Base-by-base conservation (phyloP, 1,140 invertebrate genomes). In the Pseudachorutes palmiensis region DNA sequence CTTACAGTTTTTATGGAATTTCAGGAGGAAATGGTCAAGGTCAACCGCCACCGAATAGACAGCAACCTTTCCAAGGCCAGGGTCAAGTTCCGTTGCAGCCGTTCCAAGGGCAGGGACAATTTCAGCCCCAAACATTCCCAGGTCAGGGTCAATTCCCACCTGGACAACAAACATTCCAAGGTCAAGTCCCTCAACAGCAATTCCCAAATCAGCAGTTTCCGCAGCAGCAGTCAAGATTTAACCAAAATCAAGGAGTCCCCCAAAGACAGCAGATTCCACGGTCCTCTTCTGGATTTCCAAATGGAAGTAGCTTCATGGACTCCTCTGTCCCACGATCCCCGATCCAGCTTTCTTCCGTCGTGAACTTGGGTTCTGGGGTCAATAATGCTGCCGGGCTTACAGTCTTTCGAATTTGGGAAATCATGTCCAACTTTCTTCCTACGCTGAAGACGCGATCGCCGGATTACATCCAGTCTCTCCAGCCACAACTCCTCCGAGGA, bases 391-490 rank as follows among this genome's bases (percentile, higher is more conserved):
- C 12, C 9, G 51, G 12, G 24, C 51, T 55, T 3, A 55, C 51
- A 16, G 5, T 22, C 3, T 55, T 55, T 26, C 51, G 24, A 9
- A 24, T 55, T 24, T 55, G 51, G 51, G 51, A 55, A 12, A 55
- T 24, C 5, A 26, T 55, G 51, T 14, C 51, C 3, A 26, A 55
- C 12, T 55, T 55, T 24, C 51, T 55, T 26, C 51, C 51, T 9
- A 55, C 51, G 12, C 12, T 55, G 9, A 5, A 5, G 12, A 26
- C 9, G 3, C 12, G 24, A 14, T 55, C 51, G 28, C 68, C 70
- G 0, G 72, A 74, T 24, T 74, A 74, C 29, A 64, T 71, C 2
- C 55, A 64, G 24, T 68, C 71, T 62, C 45, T 71, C 1, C 70
- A 72, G 9, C 14, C 68, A 3, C 70, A 68, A 14, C 68, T 71